Percentiles rank a stretch among this genome's conserved stretches.
Conservation (phyloP, 2,113 vertebrate genomes). For the Phylloscopus trochilus region DNA sequence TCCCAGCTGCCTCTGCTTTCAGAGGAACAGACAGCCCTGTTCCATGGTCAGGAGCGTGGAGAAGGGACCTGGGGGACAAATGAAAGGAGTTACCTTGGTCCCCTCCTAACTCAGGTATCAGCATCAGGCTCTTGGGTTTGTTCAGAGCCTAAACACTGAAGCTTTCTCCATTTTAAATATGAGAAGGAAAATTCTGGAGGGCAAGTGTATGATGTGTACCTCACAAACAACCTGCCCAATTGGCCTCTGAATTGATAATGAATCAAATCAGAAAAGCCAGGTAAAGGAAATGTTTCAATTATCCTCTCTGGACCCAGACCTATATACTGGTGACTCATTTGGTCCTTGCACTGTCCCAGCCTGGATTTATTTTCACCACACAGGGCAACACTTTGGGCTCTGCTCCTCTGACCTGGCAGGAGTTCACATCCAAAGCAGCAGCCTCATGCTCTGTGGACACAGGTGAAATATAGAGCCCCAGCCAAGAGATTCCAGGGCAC, state of each 20-base stretch:
- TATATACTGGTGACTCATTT: rapidly evolving
- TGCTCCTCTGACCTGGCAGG: neutral
- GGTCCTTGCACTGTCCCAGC: neutral
- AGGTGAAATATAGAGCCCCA: neutral
- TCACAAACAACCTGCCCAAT: neutral
- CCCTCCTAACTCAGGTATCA: neutral
- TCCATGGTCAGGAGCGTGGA: neutral
- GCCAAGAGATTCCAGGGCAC: neutral
- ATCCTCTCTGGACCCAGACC: neutral
- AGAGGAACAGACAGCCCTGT: rapidly evolving
- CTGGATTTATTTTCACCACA: neutral
- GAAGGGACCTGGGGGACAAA: neutral
- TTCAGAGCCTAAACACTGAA: neutral
- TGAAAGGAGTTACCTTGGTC: rapidly evolving
- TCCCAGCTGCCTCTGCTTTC: neutral
- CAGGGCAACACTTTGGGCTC: rapidly evolving
- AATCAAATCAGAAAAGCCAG: neutral
- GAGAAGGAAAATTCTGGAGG: neutral
- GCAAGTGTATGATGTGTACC: rapidly evolving
- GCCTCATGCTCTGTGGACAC: neutral
- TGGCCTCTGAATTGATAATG: neutral
- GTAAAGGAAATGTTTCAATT: neutral
- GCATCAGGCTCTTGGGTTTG: neutral
- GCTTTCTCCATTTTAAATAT: neutral
- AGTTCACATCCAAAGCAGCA: neutral